Evolutionary conservation across 2,797 vertebrate genomes (phyloP).

Genomic region (Spea hammondii): DNA sequence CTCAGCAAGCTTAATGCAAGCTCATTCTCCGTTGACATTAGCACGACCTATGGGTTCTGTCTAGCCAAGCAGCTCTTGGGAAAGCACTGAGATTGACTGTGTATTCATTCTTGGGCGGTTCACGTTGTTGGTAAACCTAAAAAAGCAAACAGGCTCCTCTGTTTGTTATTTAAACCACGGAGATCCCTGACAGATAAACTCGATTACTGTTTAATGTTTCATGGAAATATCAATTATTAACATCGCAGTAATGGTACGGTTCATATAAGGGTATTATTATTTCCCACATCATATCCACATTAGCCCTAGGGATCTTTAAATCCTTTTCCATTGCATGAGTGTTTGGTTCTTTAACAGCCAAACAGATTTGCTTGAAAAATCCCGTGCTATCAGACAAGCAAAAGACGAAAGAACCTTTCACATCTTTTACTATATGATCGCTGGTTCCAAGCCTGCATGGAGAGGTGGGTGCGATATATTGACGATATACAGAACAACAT

Average conservation of each 20-base stretch:
- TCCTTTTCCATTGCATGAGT: background rate
- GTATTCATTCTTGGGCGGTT: no score
- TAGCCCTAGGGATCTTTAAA: background rate
- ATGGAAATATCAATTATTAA: background rate
- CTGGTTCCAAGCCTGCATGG: constrained; percentile 72
- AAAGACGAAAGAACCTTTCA: constrained; percentile 92
- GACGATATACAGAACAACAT: background rate
- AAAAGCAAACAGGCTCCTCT: no score
- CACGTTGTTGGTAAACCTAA: no score
- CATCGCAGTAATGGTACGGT: no score
- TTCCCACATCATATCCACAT: background rate
- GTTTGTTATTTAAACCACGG: no score
- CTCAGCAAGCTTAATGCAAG: no score
- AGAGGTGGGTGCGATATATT: constrained; percentile 16
- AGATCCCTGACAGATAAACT: no score
- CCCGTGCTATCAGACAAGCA: constrained; percentile 91
- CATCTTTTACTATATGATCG: constrained; percentile 95
- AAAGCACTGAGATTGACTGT: no score
- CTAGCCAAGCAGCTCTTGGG: no score
- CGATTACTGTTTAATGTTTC: no score
- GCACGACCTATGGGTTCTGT: no score
- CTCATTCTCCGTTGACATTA: no score
- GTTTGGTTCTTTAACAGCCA: constrained; percentile 55
- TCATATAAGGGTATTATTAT: background rate
- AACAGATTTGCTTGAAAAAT: constrained; percentile 95